These are phyloP conservation scores for Eublepharis macularius DNA, from an alignment of 2,113 vertebrate species.

Conservation along the genomic window DNA sequence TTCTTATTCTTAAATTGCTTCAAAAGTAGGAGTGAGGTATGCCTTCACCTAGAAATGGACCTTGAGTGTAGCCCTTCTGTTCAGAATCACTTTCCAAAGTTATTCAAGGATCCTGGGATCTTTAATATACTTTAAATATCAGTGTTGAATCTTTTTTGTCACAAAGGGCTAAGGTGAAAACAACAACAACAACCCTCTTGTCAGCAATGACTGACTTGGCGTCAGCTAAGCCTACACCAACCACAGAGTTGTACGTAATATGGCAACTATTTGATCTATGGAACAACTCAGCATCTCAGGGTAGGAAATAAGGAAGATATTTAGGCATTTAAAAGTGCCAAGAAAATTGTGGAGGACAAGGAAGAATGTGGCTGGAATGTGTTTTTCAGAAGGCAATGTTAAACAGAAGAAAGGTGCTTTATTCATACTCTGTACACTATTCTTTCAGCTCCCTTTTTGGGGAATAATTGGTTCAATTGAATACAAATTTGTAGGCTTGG, in stretches of 20 bases:
- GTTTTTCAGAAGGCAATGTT: constrained; percentile 28
- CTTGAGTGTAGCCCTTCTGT: not conserved
- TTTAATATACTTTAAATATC: constrained; percentile 41
- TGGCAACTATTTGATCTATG: constrained; percentile 29
- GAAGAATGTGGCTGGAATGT: constrained; percentile 44
- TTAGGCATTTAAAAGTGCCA: constrained; percentile 40
- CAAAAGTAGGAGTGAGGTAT: not conserved
- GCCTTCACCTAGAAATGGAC: not conserved
- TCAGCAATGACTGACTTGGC: constrained; percentile 45
- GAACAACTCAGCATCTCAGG: constrained; percentile 9
- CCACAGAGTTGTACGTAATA: constrained; percentile 34
- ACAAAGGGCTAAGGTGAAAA: constrained; percentile 56
- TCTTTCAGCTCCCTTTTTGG: constrained; percentile 24
- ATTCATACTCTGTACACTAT: constrained; percentile 26
- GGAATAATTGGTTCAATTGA: constrained; percentile 30
- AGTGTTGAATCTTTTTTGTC: constrained; percentile 58
- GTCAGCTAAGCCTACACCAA: constrained; percentile 57
- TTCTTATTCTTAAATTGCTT: not conserved
- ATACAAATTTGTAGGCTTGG: constrained; percentile 5
- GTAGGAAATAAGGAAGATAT: constrained; percentile 28
- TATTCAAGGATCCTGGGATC: constrained; percentile 27
- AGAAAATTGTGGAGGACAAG: constrained; percentile 48
- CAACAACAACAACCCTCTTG: constrained; percentile 40
- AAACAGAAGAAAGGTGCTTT: constrained; percentile 44
- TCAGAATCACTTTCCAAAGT: not conserved